Evolutionary conservation across 2,888 invertebrate species (phyloP).

Genomic region (Cabera pusaria): DNA sequence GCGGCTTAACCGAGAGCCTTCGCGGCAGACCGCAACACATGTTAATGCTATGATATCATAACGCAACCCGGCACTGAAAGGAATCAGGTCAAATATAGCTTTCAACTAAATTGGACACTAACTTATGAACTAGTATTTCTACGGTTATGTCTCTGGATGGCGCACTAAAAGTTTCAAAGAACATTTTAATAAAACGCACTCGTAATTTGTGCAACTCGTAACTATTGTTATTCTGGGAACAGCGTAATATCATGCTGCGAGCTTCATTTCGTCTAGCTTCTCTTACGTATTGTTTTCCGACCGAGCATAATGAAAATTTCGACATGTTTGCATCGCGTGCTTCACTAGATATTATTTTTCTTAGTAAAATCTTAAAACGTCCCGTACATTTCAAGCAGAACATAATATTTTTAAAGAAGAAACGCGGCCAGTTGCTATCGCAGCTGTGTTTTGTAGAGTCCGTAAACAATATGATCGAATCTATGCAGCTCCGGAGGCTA

Average conservation of each 20-base stretch:
- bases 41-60: conserved; percentile 30
- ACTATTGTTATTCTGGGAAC: conserved; percentile 43
- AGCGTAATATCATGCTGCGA: conserved; percentile 46
- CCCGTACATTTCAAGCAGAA: no score
- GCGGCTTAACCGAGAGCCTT: conserved; percentile 12
- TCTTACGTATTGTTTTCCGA: conserved; percentile 54
- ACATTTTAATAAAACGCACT: conserved; percentile 37
- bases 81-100: conserved; percentile 57
- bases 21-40: conserved; percentile 24
- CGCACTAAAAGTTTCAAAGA: conserved; percentile 34
- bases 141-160: conserved; percentile 3
- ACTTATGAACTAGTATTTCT: conserved; percentile 29
- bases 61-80: conserved; percentile 28
- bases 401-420: no score
- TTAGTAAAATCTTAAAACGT: conserved; percentile 24
- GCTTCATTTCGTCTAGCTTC: conserved; percentile 53
- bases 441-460: no score
- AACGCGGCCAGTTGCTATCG: no score
- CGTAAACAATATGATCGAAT: no score
- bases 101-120: conserved; percentile 56
- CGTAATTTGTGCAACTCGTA: conserved; percentile 34
- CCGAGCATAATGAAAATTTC: conserved; percentile 60
- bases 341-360: conserved; percentile 26
- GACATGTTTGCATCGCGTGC: conserved; percentile 47
- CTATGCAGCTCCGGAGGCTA: neutral